These are phyloP conservation scores for Catharus minimus DNA, from an alignment of 2,113 vertebrate genomes.

Conservation along the genomic window DNA sequence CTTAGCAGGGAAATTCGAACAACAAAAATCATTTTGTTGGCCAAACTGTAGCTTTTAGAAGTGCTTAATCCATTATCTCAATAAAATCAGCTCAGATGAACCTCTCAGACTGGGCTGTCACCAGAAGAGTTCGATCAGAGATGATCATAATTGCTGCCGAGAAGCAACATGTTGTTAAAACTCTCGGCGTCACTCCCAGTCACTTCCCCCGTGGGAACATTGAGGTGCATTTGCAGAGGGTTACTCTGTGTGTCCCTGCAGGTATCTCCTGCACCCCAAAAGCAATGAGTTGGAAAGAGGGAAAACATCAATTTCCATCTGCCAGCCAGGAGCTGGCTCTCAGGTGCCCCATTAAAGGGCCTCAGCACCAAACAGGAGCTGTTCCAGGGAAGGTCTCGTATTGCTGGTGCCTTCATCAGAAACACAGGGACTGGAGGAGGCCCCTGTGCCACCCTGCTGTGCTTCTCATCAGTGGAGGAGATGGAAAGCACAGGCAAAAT, in stretches of 20 bases:
- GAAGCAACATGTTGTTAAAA: neutral
- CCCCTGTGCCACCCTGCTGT: accelerated
- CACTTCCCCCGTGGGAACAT: accelerated
- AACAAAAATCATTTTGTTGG: conserved; percentile 10
- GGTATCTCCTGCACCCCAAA: accelerated
- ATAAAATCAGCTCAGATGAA: conserved; percentile 40
- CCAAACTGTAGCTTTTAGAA: conserved; percentile 21
- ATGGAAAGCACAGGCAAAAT: neutral
- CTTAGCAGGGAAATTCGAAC: neutral
- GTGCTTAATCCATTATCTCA: conserved; percentile 34
- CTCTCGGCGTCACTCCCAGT: neutral
- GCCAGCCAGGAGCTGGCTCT: neutral
- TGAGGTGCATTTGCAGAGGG: neutral
- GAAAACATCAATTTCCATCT: neutral
- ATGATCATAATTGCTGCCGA: neutral
- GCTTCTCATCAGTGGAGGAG: neutral
- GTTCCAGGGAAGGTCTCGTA: neutral
- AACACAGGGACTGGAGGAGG: neutral
- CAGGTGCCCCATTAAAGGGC: neutral
- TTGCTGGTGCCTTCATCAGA: neutral
- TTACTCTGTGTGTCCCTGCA: neutral
- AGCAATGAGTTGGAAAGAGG: neutral
- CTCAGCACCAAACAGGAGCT: neutral
- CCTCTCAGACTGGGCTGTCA: conserved; percentile 18
- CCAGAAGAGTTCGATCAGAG: conserved; percentile 33